Base-by-base conservation (phyloP, 2,888 invertebrate species). In the Scaptodrosophila latifasciaeformis region DNA sequence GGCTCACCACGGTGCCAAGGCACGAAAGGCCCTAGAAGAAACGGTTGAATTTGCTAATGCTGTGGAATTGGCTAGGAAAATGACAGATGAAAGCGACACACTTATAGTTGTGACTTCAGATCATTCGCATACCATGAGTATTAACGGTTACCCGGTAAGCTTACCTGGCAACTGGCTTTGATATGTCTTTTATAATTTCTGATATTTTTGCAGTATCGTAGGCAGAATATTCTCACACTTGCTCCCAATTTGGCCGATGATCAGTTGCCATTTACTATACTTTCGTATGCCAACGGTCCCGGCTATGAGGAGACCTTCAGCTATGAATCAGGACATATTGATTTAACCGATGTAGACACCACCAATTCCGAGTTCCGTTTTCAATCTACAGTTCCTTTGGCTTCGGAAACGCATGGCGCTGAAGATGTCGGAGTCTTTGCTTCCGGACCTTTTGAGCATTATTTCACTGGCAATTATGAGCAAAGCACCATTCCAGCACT, bases 401-500 rank as follows among this genome's bases (percentile, higher is more conserved):
- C 69, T 0, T 86, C 89, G 1, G 93, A 92, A 77, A 92, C 92
- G 0, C 93, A 93, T 67, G 93, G 92, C 0, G 92, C 92, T 0
- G 94, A 94, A 62, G 94, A 94, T 81, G 93, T 95, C 0, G 91
- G 90, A 0, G 90, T 94, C 0, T 93, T 91, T 84, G 93, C 94
- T 0, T 87, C 86, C 0, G 95, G 91, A 37, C 94, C 93, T 1
- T 91, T 91, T 89, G 88, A 93, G 0, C 94, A 95, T 80, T 87
- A 95, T 0, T 93, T 95, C 80, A 89, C 90, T 0, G 94, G 94
- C 2, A 91, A 90, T 47, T 91, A 92, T 69, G 93, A 95, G 67
- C 93, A 95, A 84, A 91, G 90, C 79, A 91, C 88, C 71, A 90
- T 95, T 40, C 92, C 94, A 0, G 91, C 93, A 61, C 89, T 92